Percentiles rank a stretch among this genome's conserved stretches.
Evolutionary conservation across 2,797 vertebrate species (phyloP).

Genomic region (Halcyon chelicuti): DNA sequence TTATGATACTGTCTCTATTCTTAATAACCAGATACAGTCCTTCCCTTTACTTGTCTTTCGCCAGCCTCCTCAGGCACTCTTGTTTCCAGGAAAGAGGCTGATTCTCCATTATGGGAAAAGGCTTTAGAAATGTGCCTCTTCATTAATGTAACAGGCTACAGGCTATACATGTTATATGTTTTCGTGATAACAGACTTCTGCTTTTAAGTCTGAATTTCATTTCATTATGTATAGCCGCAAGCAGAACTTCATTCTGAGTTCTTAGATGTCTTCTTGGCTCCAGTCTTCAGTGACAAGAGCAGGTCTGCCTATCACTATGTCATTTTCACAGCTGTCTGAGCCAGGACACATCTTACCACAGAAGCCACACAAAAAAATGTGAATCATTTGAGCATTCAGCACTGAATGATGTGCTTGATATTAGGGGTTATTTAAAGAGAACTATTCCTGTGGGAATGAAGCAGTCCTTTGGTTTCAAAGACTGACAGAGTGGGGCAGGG

Average conservation of each 20-base stretch:
- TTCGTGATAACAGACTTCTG: neutral
- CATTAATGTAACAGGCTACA: neutral
- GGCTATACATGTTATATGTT: neutral
- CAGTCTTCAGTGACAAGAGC: neutral
- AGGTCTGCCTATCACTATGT: neutral
- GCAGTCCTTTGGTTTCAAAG: neutral
- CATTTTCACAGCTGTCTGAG: constrained; percentile 5
- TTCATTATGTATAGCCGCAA: neutral
- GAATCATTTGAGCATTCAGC: neutral
- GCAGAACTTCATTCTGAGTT: neutral
- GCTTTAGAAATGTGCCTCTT: neutral
- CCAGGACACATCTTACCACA: neutral
- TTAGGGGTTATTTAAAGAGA: neutral
- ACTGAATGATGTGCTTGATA: neutral
- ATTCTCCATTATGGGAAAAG: neutral
- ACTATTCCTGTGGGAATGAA: neutral
- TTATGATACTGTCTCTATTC: neutral
- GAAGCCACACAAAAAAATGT: neutral
- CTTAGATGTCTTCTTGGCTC: neutral
- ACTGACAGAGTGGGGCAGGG: rapidly evolving
- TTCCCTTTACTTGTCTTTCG: neutral
- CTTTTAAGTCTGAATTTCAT: constrained; percentile 13
- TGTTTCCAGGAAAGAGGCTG: neutral
- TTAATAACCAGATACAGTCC: neutral
- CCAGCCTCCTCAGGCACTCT: neutral